Percentiles rank a stretch among this genome's conserved stretches.
Evolutionary conservation across 2,888 invertebrate species (phyloP).

Genomic region (Lepidocyrtoides sp.): DNA sequence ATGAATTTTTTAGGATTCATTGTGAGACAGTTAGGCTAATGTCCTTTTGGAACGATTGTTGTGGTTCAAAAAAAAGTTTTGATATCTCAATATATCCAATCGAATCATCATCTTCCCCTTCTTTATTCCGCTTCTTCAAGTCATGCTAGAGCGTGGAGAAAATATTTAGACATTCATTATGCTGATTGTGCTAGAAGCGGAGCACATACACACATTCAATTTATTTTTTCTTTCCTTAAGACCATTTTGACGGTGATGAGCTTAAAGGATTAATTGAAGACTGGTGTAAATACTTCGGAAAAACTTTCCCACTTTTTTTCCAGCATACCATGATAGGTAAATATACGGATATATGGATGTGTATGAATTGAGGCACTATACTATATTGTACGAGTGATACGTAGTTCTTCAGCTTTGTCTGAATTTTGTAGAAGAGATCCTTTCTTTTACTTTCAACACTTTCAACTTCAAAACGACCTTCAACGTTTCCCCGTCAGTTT

Average conservation of each 20-base stretch:
- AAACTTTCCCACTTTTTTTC: neutral
- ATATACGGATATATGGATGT: no score
- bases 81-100: constrained; percentile 28
- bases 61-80: constrained; percentile 36
- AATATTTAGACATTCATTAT: constrained; percentile 50
- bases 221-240: constrained; percentile 38
- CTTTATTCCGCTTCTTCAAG: neutral
- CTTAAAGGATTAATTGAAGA: constrained; percentile 63
- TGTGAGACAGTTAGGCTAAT: constrained; percentile 15
- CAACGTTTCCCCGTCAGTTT: neutral
- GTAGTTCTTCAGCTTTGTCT: no score
- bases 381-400: no score
- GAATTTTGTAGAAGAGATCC: no score
- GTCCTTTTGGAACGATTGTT: constrained; percentile 45
- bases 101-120: neutral
- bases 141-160: neutral
- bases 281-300: neutral
- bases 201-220: constrained; percentile 47
- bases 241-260: constrained; percentile 54
- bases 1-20: constrained; percentile 1
- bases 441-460: no score
- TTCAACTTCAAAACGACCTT: neutral
- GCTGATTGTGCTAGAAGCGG: neutral
- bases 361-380: no score
- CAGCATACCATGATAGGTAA: no score